phyloP scores from a whole-genome alignment of 2,888 invertebrate species.

The Dysmachus trigonus region DNA sequence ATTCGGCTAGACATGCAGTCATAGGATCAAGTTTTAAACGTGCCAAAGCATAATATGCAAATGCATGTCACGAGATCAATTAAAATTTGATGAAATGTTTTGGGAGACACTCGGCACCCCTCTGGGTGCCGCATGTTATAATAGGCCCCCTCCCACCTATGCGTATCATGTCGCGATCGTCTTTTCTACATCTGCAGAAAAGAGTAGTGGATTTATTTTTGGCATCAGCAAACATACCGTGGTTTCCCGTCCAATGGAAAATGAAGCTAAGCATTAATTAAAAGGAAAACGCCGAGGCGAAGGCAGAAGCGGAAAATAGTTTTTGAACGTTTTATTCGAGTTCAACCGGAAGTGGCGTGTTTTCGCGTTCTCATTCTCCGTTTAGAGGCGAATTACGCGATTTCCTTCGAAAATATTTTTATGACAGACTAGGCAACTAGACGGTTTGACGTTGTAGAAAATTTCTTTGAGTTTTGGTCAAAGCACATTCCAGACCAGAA shows the following conservation, averaged over 20 bases:
- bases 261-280: background rate
- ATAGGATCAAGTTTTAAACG: background rate
- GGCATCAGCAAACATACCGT: background rate
- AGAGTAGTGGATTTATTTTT: slow-evolving; percentile 11
- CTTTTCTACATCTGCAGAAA: background rate
- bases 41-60: background rate
- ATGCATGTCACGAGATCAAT: slow-evolving; percentile 25
- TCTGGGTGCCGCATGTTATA: background rate
- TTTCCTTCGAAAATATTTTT: background rate
- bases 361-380: background rate
- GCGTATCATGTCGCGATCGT: background rate
- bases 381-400: background rate
- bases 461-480: background rate
- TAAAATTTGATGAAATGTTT: slow-evolving; percentile 24
- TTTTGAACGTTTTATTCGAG: background rate
- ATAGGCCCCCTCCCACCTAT: background rate
- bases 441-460: background rate
- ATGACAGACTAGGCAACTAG: background rate
- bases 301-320: slow-evolving; percentile 1
- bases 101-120: background rate
- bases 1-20: background rate
- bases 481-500: background rate
- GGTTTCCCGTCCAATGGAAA: background rate
- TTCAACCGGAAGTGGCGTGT: slow-evolving; percentile 12
- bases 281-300: background rate